Evolutionary conservation across 1,140 invertebrate species (phyloP), one percentile per base, ranked within the genome.

Genomic region (Lasaia peninsularis): DNA sequence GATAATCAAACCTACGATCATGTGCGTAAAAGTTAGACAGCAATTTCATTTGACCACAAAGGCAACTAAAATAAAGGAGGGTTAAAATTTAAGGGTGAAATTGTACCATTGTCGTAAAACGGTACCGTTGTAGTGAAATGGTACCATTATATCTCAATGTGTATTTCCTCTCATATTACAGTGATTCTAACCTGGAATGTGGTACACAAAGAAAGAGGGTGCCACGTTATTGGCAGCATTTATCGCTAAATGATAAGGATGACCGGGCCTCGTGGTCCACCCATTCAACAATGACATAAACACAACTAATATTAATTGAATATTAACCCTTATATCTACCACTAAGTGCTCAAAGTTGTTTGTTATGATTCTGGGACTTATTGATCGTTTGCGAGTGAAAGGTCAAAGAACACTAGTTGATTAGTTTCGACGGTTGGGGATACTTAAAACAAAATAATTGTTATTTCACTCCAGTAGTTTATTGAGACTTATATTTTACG

Each of bases 371-470:
- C 11, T 48, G 20, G 18, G 18, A 18, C 18, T 48, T 48, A 48
- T 48, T 48, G 40, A 48, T 48, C 18, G 18, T 5, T 48, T 48
- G 16, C 20, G 4, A 48, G 18, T 48, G 18, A 48, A 18, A 21
- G 40, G 40, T 48, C 40, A 48, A 48, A 48, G 40, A 48, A 48
- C 44, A 48, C 44, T 20, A 48, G 44, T 20, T 48, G 44, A 48
- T 48, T 48, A 48, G 44, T 48, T 48, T 48, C 44, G 44, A 20
- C 44, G 44, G 44, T 48, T 48, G 18, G 44, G 44, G 18, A 48
- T 20, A 48, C 44, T 48, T 48, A 48, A 48, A 48, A 48, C 44
- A 48, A 20, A 48, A 48, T 48, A n/a, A 48, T 48, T 48, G 44
- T 48, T 48, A 48, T 48, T 21, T 44, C 20, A 21, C 18, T 48